Evolutionary conservation across 1,140 invertebrate genomes (phyloP).

Genomic region (Hyles euphorbiae): DNA sequence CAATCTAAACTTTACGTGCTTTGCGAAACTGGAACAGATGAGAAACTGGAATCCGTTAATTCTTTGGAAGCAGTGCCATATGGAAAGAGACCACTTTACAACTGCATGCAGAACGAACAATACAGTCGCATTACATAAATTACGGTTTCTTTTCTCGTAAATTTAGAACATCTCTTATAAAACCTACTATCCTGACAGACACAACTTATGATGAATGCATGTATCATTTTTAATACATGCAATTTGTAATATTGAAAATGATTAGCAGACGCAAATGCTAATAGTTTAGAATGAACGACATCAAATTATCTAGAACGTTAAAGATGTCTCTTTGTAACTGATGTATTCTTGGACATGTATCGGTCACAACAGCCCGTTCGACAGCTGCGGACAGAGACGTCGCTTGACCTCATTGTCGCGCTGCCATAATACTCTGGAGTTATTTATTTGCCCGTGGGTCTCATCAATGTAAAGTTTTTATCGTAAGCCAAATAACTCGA

Average conservation of each 20-base stretch:
- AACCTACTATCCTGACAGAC: too few relatives aligned
- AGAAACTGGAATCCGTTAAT: not conserved
- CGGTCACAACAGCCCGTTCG: constrained; percentile 39
- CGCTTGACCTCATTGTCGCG: constrained; percentile 38
- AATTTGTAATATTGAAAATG: not conserved
- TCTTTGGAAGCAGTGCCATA: too few relatives aligned
- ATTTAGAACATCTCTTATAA: too few relatives aligned
- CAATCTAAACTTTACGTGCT: not conserved
- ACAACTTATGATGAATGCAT: too few relatives aligned
- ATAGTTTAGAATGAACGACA: constrained; percentile 6
- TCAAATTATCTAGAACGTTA: constrained; percentile 33
- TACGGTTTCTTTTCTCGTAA: too few relatives aligned
- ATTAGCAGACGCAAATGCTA: not conserved
- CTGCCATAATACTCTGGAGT: not conserved
- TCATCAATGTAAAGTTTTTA: not conserved
- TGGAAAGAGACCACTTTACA: too few relatives aligned
- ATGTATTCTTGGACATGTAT: constrained; percentile 50
- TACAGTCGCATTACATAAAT: too few relatives aligned
- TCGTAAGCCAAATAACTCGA: too few relatives aligned
- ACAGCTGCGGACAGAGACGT: constrained; percentile 44
- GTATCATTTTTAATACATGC: too few relatives aligned
- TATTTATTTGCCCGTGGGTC: not conserved
- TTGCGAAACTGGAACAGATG: too few relatives aligned
- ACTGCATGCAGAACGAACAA: too few relatives aligned
- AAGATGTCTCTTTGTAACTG: constrained; percentile 38